Percentiles rank a stretch among this genome's conserved stretches.
Evolutionary conservation across 2,113 vertebrate species (phyloP).

Genomic region (Alectura lathami): DNA sequence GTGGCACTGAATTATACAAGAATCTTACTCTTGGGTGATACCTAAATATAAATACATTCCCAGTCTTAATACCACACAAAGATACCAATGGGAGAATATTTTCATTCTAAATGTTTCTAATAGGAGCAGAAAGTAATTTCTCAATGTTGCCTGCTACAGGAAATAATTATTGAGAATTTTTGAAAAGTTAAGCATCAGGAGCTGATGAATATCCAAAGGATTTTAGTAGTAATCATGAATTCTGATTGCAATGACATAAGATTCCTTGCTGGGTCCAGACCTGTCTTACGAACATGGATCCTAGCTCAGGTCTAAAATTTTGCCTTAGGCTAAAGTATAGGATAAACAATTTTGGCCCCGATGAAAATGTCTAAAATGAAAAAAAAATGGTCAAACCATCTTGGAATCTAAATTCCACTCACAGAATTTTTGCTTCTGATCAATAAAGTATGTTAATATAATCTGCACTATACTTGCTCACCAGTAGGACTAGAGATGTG

Average conservation of each 20-base stretch:
- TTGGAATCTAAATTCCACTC: constrained; percentile 1
- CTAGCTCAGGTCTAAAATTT: not conserved
- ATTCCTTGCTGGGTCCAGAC: not conserved
- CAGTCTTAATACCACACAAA: constrained; percentile 69
- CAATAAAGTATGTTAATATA: not conserved
- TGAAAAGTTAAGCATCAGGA: constrained; percentile 7
- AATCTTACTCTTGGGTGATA: constrained; percentile 79
- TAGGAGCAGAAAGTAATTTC: constrained; percentile 65
- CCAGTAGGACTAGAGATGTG: not conserved
- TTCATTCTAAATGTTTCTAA: constrained; percentile 73
- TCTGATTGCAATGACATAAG: not conserved
- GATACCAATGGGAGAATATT: constrained; percentile 72
- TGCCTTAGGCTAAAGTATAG: not conserved
- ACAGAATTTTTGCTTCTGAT: not conserved
- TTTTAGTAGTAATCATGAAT: not conserved
- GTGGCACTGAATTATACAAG: constrained; percentile 87
- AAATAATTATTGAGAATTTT: constrained; percentile 59
- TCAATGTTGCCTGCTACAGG: constrained; percentile 42
- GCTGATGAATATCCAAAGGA: not conserved
- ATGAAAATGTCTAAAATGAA: not conserved
- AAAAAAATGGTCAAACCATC: not conserved
- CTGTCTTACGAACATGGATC: not conserved
- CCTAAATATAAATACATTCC: constrained; percentile 80
- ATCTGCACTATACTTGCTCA: not conserved
- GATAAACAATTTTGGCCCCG: not conserved